Evolutionary conservation across 1,140 invertebrate genomes (phyloP).

Genomic region (Eupristina koningsbergeri): DNA sequence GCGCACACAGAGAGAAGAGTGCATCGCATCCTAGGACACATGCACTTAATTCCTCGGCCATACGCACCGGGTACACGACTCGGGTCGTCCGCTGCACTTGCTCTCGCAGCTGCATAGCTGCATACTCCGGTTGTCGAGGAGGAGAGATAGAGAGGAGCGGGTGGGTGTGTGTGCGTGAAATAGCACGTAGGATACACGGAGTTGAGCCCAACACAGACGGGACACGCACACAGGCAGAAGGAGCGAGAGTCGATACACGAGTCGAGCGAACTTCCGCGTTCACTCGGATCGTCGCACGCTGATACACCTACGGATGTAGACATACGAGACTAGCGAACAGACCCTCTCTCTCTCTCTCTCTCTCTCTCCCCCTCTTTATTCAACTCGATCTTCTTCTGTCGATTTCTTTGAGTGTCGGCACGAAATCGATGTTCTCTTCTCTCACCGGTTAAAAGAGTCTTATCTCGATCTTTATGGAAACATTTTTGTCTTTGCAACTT

Average conservation of each 20-base stretch:
- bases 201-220: no score
- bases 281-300: conserved; percentile 49
- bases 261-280: conserved; percentile 51
- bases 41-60: conserved; percentile 19
- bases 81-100: conserved; percentile 13
- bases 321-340: conserved; percentile 4
- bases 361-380: neutral
- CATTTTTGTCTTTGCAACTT: neutral
- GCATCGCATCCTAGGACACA: neutral
- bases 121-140: neutral
- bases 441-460: no score
- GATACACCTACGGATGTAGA: conserved; percentile 35
- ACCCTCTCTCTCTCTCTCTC: conserved; percentile 6
- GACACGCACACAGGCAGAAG: conserved; percentile 47
- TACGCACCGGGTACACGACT: conserved; percentile 1
- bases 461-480: no score
- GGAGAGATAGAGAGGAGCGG: neutral
- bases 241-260: conserved; percentile 46
- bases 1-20: no score
- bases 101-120: conserved; percentile 12
- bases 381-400: neutral
- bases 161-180: neutral
- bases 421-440: neutral
- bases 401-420: neutral
- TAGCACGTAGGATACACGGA: no score